These are phyloP conservation scores for Orius insidiosus DNA, from an alignment of 1,140 invertebrate species.

Conservation along the genomic window DNA sequence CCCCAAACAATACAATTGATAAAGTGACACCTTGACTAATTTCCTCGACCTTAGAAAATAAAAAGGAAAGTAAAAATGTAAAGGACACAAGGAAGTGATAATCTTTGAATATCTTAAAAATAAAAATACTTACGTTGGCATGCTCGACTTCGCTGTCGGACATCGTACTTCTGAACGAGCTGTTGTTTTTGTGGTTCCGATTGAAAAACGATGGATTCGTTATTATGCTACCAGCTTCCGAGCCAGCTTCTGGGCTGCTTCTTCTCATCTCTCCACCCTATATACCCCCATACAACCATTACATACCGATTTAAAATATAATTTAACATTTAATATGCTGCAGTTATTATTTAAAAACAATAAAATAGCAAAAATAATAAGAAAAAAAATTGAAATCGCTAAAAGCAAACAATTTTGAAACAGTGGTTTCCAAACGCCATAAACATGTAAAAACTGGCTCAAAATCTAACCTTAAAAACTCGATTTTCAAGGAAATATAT, in stretches of 20 bases:
- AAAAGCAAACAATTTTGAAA: too few species aligned
- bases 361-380: constrained; percentile 8
- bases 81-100: not conserved
- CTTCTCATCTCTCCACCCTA: constrained; percentile 21
- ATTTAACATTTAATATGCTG: too few species aligned
- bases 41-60: constrained; percentile 2
- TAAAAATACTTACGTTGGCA: constrained; percentile 52
- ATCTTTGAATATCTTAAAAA: not conserved
- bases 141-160: constrained; percentile 86
- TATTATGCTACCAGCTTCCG: constrained; percentile 60
- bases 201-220: constrained; percentile 51
- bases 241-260: constrained; percentile 30
- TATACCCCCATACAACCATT: constrained; percentile 7
- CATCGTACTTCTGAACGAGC: constrained; percentile 68
- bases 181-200: constrained; percentile 28
- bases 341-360: too few species aligned
- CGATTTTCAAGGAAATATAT: too few species aligned
- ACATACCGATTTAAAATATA: too few species aligned
- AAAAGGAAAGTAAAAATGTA: not conserved
- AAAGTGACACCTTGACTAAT: not conserved
- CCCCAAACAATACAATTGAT: constrained; percentile 5
- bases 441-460: too few species aligned
- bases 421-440: too few species aligned
- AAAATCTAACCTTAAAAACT: too few species aligned
- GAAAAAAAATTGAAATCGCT: too few species aligned